Evolutionary conservation across 2,888 invertebrate species (phyloP).

Genomic region (Punctoribates punctum): DNA sequence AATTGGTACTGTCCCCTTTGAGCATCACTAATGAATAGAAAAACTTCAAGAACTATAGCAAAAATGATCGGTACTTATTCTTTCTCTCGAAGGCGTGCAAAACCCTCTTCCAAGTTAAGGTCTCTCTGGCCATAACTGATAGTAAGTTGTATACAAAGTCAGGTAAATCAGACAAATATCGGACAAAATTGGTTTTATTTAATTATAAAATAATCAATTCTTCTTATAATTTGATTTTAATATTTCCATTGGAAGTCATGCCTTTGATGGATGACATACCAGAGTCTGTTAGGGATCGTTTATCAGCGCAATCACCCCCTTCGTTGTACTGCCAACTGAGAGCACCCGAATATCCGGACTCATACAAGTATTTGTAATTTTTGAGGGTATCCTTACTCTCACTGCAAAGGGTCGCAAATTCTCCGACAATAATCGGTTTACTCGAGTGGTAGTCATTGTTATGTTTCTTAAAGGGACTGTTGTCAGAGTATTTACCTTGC

Average conservation of each 20-base stretch:
- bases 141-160: too few species aligned
- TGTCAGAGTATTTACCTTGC: background rate
- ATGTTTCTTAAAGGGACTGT: background rate
- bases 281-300: background rate
- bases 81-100: too few species aligned
- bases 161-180: too few species aligned
- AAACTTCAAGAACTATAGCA: too few species aligned
- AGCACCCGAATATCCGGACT: background rate
- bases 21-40: too few species aligned
- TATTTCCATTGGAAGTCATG: background rate
- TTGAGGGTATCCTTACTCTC: background rate
- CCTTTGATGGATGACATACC: conserved; percentile 3
- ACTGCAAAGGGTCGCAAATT: background rate
- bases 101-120: too few species aligned
- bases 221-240: background rate
- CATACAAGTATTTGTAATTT: background rate
- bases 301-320: background rate
- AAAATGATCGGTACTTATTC: too few species aligned
- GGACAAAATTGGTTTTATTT: too few species aligned
- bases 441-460: background rate
- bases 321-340: conserved; percentile 1
- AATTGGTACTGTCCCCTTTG: too few species aligned
- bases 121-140: too few species aligned
- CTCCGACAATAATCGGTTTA: background rate
- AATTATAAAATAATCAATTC: too few species aligned